Conservation (phyloP, 2,888 invertebrate species). For the Scelioninae gen. 1 region DNA sequence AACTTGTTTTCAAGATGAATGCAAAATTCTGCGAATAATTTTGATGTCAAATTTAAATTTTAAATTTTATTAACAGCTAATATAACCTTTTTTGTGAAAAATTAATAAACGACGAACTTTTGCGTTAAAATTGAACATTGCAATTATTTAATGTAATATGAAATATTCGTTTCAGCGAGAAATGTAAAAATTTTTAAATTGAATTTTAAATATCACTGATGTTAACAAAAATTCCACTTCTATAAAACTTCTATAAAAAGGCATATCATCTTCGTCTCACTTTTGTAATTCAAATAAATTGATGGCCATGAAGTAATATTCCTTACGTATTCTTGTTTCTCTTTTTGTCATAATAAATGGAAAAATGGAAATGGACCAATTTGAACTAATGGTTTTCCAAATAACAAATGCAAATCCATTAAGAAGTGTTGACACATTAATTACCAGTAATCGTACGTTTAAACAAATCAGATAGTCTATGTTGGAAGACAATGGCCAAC, state of each 20-base stretch:
- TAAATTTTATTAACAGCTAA: too few species aligned
- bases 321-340: neutral
- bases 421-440: constrained; percentile 28
- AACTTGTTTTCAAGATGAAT: too few species aligned
- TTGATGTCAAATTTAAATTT: too few species aligned
- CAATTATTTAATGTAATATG: too few species aligned
- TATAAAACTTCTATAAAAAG: neutral
- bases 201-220: too few species aligned
- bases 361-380: neutral
- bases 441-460: constrained; percentile 32
- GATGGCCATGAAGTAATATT: constrained; percentile 1
- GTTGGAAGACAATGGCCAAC: constrained; percentile 4
- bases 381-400: neutral
- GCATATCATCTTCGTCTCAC: neutral
- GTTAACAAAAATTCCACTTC: neutral
- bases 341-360: neutral
- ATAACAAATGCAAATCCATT: neutral
- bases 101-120: too few species aligned
- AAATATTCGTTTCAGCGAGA: constrained; percentile 45
- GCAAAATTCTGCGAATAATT: too few species aligned
- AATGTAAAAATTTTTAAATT: too few species aligned
- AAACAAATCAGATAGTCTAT: constrained; percentile 26
- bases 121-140: too few species aligned
- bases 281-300: constrained; percentile 18
- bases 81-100: too few species aligned